These are phyloP conservation scores for Baccha elongata DNA, from an alignment of 2,888 invertebrate species.

Conservation along the genomic window DNA sequence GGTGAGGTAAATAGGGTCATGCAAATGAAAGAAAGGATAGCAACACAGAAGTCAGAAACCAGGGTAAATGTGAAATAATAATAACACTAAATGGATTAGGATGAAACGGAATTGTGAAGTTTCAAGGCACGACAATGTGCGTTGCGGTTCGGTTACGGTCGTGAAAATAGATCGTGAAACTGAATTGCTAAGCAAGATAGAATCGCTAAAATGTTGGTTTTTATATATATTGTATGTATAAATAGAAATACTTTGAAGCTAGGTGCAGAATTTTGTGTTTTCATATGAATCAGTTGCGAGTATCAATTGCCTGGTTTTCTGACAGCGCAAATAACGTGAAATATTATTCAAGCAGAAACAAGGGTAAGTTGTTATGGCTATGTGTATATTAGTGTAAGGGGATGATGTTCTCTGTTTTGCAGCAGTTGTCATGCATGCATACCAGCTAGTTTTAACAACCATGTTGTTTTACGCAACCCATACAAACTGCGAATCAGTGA, in stretches of 20 bases:
- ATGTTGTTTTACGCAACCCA: slow-evolving; percentile 17
- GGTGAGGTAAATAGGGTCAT: neutral
- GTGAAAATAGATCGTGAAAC: slow-evolving; percentile 6
- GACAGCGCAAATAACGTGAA: slow-evolving; percentile 25
- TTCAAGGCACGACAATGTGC: neutral
- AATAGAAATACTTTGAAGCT: too few relatives aligned
- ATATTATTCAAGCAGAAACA: slow-evolving; percentile 28
- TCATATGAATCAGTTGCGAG: neutral
- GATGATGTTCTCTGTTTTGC: neutral
- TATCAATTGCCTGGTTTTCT: neutral
- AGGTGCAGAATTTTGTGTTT: neutral
- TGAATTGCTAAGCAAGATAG: neutral
- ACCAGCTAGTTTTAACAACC: neutral
- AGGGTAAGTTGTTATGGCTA: slow-evolving; percentile 33
- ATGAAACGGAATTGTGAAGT: slow-evolving; percentile 9
- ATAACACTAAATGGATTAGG: slow-evolving; percentile 17
- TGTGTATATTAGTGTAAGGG: neutral
- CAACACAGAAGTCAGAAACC: neutral
- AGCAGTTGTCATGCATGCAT: neutral
- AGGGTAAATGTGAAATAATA: slow-evolving; percentile 10
- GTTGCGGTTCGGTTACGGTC: too few relatives aligned
- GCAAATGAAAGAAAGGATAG: neutral
- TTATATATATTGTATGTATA: too few relatives aligned
- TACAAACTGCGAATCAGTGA: slow-evolving; percentile 34
- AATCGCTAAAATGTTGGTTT: slow-evolving; percentile 3